Evolutionary conservation across 2,888 invertebrate genomes (phyloP).

Genomic region (Sminthurinus aureus): DNA sequence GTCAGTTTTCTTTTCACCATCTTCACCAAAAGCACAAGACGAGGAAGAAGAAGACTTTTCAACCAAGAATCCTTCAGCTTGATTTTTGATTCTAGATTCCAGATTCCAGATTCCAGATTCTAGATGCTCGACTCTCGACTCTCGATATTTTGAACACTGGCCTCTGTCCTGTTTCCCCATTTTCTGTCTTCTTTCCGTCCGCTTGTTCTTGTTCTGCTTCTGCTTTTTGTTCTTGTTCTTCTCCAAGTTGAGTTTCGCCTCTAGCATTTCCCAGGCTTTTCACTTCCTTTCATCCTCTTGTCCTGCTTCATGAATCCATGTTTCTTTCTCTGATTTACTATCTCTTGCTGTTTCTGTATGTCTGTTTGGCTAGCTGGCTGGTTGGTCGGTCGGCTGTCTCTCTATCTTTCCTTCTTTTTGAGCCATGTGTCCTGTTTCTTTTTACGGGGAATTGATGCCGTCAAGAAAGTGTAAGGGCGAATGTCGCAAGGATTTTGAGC

Average conservation of each 20-base stretch:
- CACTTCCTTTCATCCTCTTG: not conserved
- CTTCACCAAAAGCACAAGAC: not conserved
- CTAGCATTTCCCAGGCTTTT: not conserved
- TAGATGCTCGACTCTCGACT: not conserved
- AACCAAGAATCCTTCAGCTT: not conserved
- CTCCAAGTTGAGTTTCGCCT: not conserved
- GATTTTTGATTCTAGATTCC: not conserved
- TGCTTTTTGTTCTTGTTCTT: not conserved
- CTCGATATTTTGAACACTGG: not conserved
- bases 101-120: too few relatives aligned
- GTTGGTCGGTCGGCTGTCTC: not conserved
- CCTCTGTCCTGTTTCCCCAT: slow-evolving; percentile 5
- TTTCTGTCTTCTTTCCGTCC: not conserved
- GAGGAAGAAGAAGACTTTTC: not conserved
- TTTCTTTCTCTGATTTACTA: not conserved
- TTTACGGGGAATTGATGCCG: not conserved
- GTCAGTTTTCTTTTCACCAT: not conserved
- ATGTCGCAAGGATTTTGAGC: not conserved
- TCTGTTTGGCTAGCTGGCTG: not conserved
- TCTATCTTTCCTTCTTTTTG: not conserved
- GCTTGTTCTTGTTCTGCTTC: not conserved
- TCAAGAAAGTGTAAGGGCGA: not conserved
- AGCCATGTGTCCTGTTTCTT: not conserved
- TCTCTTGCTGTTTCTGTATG: not conserved
- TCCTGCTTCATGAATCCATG: not conserved